Percentiles rank a stretch among this genome's conserved stretches.
Evolutionary conservation across 2,797 vertebrate genomes (phyloP).

Genomic region (Platyrinchus mystaceus): DNA sequence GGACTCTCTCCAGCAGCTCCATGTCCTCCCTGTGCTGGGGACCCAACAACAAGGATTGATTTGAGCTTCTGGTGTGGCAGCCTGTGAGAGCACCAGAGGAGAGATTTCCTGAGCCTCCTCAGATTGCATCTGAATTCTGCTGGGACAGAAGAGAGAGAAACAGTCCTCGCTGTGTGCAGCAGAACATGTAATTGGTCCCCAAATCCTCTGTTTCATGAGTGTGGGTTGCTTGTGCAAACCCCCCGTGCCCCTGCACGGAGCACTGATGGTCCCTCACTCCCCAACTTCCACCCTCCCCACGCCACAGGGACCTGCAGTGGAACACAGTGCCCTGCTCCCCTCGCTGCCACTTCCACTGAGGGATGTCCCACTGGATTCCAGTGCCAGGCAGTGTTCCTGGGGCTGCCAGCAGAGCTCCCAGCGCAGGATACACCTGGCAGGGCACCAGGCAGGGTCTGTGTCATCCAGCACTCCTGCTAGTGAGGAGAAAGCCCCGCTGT

Average conservation of each 20-base stretch:
- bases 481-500: background rate
- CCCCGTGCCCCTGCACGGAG: background rate
- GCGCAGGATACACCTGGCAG: too few species aligned
- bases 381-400: background rate
- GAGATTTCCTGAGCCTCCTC: background rate
- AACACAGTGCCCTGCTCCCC: background rate
- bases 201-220: background rate
- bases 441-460: background rate
- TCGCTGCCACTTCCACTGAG: background rate
- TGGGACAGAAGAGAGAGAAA: background rate
- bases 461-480: background rate
- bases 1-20: background rate
- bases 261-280: fast-evolving
- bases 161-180: background rate
- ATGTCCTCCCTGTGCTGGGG: background rate
- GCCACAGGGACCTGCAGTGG: background rate
- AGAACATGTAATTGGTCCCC: background rate
- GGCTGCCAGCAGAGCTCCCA: background rate
- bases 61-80: background rate
- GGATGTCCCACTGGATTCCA: background rate
- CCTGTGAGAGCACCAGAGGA: background rate
- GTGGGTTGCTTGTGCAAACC: background rate
- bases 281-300: background rate
- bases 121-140: background rate
- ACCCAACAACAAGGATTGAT: background rate